phyloP scores from a whole-genome alignment of 2,113 vertebrate species.

The Scortum barcoo region DNA sequence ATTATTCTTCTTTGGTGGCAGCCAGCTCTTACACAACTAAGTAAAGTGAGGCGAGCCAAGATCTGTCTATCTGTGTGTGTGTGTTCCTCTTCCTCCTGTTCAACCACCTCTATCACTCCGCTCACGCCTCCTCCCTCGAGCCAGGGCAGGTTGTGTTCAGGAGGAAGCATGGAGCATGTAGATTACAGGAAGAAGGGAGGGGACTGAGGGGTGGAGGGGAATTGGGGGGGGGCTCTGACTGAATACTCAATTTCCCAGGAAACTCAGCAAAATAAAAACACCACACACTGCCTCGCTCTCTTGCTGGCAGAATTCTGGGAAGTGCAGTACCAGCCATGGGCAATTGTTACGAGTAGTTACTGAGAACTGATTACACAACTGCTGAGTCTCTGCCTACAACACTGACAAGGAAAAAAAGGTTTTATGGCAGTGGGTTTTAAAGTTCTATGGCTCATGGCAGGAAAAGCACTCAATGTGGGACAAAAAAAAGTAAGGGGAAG shows the following conservation, averaged over 20 bases:
- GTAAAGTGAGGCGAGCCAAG: slow-evolving; percentile 57
- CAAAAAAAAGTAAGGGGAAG: background rate
- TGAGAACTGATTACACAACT: slow-evolving; percentile 66
- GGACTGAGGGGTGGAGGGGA: slow-evolving; percentile 12
- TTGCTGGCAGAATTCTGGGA: slow-evolving; percentile 54
- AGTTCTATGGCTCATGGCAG: slow-evolving; percentile 24
- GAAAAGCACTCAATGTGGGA: slow-evolving; percentile 18
- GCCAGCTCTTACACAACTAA: slow-evolving; percentile 76
- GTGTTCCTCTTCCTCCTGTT: slow-evolving; percentile 29
- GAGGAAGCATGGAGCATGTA: slow-evolving; percentile 59
- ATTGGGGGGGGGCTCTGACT: slow-evolving; percentile 30
- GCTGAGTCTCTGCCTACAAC: slow-evolving; percentile 18
- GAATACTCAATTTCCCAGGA: slow-evolving; percentile 73
- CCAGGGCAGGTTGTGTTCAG: slow-evolving; percentile 67
- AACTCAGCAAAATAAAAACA: slow-evolving; percentile 73
- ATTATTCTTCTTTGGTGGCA: slow-evolving; percentile 68
- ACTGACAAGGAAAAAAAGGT: background rate
- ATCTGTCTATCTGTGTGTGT: slow-evolving; percentile 25
- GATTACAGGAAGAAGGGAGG: slow-evolving; percentile 73
- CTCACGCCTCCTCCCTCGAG: slow-evolving; percentile 49
- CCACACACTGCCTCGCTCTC: slow-evolving; percentile 8
- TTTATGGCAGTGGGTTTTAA: slow-evolving; percentile 28
- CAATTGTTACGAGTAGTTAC: slow-evolving; percentile 50
- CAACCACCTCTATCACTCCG: slow-evolving; percentile 36
- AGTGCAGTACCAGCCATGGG: slow-evolving; percentile 55